These are phyloP conservation scores for Volucella bombylans DNA, from an alignment of 2,888 invertebrate genomes.

Conservation along the genomic window DNA sequence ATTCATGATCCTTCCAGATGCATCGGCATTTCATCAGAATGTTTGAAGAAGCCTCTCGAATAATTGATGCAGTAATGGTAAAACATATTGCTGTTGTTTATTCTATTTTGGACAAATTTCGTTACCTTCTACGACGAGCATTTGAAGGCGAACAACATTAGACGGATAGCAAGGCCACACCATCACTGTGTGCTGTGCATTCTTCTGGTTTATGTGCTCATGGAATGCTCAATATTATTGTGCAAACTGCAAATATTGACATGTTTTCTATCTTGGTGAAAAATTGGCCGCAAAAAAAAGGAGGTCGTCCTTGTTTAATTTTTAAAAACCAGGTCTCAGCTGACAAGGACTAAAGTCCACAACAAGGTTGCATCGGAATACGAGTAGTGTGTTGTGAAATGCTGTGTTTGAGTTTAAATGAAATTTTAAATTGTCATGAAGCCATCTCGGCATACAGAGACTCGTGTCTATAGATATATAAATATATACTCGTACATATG, in stretches of 20 bases:
- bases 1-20: constrained; percentile 31
- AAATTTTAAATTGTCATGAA: constrained; percentile 48
- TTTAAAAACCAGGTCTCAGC: constrained; percentile 45
- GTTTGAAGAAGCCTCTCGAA: constrained; percentile 23
- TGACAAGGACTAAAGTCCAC: constrained; percentile 44
- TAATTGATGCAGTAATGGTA: constrained; percentile 32
- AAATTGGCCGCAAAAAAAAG: not conserved
- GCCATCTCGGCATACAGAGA: not conserved
- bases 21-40: constrained; percentile 6
- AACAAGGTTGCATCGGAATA: constrained; percentile 29
- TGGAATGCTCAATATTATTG: constrained; percentile 49
- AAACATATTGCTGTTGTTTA: constrained; percentile 20
- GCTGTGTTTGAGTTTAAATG: constrained; percentile 47
- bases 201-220: not conserved
- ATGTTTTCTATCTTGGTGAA: constrained; percentile 26
- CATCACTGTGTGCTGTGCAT: constrained; percentile 18
- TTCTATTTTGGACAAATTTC: constrained; percentile 41
- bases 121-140: constrained; percentile 30
- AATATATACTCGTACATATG: no score
- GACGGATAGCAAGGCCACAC: constrained; percentile 2
- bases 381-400: not conserved
- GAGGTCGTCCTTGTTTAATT: constrained; percentile 58
- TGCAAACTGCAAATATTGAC: constrained; percentile 66
- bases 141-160: constrained; percentile 15
- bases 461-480: no score